phyloP scores from a whole-genome alignment of 2,113 vertebrate genomes.

The Aldabrachelys gigantea region DNA sequence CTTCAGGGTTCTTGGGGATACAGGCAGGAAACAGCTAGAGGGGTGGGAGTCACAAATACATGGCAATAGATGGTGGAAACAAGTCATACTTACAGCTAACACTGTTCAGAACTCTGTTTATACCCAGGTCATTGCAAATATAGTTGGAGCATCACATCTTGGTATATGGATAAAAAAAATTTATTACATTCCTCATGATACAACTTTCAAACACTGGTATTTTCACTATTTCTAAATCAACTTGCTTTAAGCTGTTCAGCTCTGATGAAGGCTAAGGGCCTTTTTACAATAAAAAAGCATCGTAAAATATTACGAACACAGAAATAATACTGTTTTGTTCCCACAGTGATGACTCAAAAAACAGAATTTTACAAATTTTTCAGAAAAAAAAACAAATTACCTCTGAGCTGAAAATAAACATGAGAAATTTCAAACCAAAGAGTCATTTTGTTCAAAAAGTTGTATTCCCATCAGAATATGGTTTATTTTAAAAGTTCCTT shows the following conservation, averaged over 20 bases:
- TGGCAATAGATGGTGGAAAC: fast-evolving
- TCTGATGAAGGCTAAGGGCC: conserved; percentile 43
- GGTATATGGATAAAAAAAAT: conserved; percentile 56
- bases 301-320: conserved; percentile 47
- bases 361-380: background rate
- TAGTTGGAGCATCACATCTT: conserved; percentile 31
- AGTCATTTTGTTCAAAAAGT: conserved; percentile 57
- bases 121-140: background rate
- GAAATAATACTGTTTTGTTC: conserved; percentile 9
- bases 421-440: conserved; percentile 50
- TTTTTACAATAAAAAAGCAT: conserved; percentile 43
- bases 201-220: conserved; percentile 44
- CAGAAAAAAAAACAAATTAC: background rate
- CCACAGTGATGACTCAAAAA: background rate
- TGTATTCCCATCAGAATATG: conserved; percentile 31
- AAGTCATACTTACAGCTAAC: background rate
- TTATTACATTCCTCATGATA: conserved; percentile 5
- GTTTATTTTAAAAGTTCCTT: conserved; percentile 44
- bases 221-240: conserved; percentile 44
- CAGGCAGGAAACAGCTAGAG: background rate
- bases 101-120: background rate
- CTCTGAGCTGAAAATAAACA: conserved; percentile 41
- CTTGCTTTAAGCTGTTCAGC: conserved; percentile 34
- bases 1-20: background rate
- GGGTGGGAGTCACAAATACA: background rate